A percentile compares a stretch with the other conserved stretches of the same genome.
Evolutionary conservation across 2,113 vertebrate genomes (phyloP).

Genomic region (Aegithalos caudatus): DNA sequence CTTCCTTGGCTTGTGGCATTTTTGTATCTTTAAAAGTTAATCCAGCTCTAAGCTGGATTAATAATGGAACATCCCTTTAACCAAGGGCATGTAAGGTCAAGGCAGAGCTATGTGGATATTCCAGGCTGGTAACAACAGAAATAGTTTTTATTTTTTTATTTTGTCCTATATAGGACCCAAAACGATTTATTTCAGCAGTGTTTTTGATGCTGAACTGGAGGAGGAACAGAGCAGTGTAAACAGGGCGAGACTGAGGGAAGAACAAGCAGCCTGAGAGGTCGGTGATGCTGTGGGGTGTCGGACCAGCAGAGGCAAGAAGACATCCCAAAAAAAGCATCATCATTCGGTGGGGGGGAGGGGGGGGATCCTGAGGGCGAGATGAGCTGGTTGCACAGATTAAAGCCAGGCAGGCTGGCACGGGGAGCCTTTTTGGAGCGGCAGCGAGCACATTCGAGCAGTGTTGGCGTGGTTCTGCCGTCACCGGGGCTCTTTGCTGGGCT

Average conservation of each 20-base stretch:
- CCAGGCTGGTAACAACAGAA: not conserved
- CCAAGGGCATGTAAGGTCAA: conserved; percentile 48
- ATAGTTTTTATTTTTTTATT: not conserved
- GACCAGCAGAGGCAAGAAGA: not conserved
- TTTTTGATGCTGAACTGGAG: not conserved
- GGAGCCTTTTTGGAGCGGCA: not conserved
- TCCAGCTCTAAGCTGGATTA: conserved; percentile 60
- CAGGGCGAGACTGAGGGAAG: not conserved
- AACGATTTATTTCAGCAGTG: not conserved
- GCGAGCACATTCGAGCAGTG: not conserved
- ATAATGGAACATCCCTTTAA: conserved; percentile 57
- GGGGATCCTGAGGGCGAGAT: not conserved
- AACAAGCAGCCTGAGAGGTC: not conserved
- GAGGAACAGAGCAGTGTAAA: not conserved
- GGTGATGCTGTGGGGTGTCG: accelerated
- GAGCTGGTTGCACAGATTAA: not conserved
- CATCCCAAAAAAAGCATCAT: not conserved
- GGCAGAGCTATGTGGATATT: not conserved
- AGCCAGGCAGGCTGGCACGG: not conserved
- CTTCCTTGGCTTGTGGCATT: not conserved
- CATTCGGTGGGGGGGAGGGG: accelerated
- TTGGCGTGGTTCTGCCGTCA: not conserved
- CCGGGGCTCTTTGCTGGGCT: not conserved
- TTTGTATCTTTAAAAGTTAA: conserved; percentile 65
- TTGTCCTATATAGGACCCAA: not conserved